Percentiles rank a stretch among this genome's conserved stretches.
phyloP scores from a whole-genome alignment of 2,113 vertebrate genomes.

The Bubo bubo region DNA sequence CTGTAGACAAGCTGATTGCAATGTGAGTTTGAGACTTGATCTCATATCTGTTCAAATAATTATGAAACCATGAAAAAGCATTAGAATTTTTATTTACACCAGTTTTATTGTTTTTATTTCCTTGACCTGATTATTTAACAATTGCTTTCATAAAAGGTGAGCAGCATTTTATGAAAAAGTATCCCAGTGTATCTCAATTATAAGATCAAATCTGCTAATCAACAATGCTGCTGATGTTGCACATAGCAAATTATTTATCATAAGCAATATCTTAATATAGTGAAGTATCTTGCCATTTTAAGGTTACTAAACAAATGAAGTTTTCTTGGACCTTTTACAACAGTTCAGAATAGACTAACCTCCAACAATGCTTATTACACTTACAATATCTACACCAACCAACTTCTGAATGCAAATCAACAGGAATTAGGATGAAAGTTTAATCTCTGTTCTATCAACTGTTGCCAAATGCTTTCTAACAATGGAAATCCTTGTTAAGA shows the following conservation, averaged over 20 bases:
- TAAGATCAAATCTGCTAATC: neutral
- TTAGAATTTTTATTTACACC: neutral
- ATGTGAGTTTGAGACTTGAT: neutral
- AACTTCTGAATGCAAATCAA: neutral
- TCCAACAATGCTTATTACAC: neutral
- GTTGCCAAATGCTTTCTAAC: neutral
- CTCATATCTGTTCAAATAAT: neutral
- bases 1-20: neutral
- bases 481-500: neutral
- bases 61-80: neutral
- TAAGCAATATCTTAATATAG: neutral
- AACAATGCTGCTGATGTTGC: neutral
- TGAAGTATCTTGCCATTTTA: neutral
- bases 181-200: neutral
- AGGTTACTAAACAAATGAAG: neutral
- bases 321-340: neutral
- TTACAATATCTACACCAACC: neutral
- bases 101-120: neutral
- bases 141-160: neutral
- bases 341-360: neutral
- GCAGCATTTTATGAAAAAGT: neutral
- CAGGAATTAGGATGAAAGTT: neutral
- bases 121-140: neutral
- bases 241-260: neutral
- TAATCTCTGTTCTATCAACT: neutral